A percentile compares a stretch with the other conserved stretches of the same genome.
Conservation (phyloP, 2,888 invertebrate species). For the Drosophila tripunctata region DNA sequence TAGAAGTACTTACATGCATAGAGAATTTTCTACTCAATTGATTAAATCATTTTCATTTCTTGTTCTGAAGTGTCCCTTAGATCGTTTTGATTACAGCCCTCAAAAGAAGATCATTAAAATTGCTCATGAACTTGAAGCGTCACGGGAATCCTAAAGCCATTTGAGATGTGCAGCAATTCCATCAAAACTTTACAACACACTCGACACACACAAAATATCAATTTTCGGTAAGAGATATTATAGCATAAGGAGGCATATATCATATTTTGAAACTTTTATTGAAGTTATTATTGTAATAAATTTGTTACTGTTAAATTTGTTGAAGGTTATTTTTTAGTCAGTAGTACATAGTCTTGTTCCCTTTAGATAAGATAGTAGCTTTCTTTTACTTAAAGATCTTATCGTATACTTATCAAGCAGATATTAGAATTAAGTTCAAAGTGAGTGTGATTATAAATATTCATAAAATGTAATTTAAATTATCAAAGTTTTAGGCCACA, state of each 20-base stretch:
- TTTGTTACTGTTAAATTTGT: too few relatives aligned
- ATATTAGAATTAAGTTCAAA: too few relatives aligned
- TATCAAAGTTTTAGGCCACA: too few relatives aligned
- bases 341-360: too few relatives aligned
- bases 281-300: too few relatives aligned
- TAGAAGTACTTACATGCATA: constrained; percentile 62
- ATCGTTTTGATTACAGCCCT: constrained; percentile 44
- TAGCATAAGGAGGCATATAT: background rate
- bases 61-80: background rate
- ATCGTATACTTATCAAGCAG: too few relatives aligned
- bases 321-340: too few relatives aligned
- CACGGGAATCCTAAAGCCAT: constrained; percentile 36
- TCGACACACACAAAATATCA: constrained; percentile 14
- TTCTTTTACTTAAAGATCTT: too few relatives aligned
- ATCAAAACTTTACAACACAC: constrained; percentile 9
- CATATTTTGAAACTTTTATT: too few relatives aligned
- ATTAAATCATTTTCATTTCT: background rate
- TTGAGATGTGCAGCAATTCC: constrained; percentile 30
- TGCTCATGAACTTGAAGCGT: constrained; percentile 66
- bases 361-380: too few relatives aligned
- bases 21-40: constrained; percentile 43
- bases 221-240: background rate
- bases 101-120: constrained; percentile 51
- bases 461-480: too few relatives aligned
- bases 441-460: too few relatives aligned